phyloP scores from a whole-genome alignment of 2,888 invertebrate species.

The Acrocera orbiculus region DNA sequence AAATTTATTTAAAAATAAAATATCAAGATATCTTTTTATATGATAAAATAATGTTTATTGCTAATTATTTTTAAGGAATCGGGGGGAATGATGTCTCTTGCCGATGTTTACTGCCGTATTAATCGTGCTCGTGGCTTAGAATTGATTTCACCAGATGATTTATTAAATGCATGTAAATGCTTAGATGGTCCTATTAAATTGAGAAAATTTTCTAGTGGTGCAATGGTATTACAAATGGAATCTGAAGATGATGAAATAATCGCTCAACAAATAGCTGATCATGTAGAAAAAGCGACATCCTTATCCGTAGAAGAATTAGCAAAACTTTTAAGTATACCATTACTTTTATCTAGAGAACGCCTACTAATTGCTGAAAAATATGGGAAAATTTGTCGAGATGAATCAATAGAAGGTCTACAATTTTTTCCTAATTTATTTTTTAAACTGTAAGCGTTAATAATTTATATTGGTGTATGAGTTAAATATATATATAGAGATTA shows the following conservation, averaged over 20 bases:
- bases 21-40: no score
- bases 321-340: conserved; percentile 62
- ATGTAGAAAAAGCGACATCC: conserved; percentile 46
- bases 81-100: conserved; percentile 91
- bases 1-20: no score
- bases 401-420: conserved; percentile 82
- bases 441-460: no score
- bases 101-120: conserved; percentile 92
- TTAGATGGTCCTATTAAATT: conserved; percentile 52
- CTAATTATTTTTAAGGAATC: conserved; percentile 40
- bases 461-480: no score
- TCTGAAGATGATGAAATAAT: conserved; percentile 55
- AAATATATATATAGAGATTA: no score
- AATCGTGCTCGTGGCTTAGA: conserved; percentile 93
- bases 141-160: conserved; percentile 90
- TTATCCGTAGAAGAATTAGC: conserved; percentile 79
- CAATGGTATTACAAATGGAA: conserved; percentile 75
- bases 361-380: conserved; percentile 70
- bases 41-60: neutral
- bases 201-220: conserved; percentile 82
- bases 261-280: conserved; percentile 44
- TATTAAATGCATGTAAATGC: conserved; percentile 74
- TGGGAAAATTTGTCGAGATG: conserved; percentile 83
- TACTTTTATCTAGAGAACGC: conserved; percentile 78
- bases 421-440: conserved; percentile 88